Evolutionary conservation across 2,113 vertebrate genomes (phyloP), one percentile per base, ranked within the genome.

Genomic region (Edolisoma coerulescens): DNA sequence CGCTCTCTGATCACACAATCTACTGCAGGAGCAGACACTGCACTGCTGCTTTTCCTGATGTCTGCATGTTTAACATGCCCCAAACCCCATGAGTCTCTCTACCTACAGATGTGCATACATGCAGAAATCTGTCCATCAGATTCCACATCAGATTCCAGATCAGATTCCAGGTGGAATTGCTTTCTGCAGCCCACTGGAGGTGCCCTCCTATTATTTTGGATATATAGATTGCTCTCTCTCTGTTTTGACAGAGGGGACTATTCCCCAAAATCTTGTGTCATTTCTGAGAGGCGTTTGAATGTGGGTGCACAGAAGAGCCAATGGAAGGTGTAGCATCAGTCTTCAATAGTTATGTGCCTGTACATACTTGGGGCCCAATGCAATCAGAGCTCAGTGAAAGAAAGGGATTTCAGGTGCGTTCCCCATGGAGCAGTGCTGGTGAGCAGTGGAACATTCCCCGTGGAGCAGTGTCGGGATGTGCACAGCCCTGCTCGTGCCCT

Each of bases 11-110:
- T 83, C 59, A 26, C 67, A 59, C 16, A 15, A 6, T 20, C 26
- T 44, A 59, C 76, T 85, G 22, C 33, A 47, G 70, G 11, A 52
- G 50, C 50, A 70, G 35, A 44, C 4, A 6, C 19, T 56, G 16
- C 64, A 15, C 16, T 57, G 45, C 37, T 91, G 54, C 37, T 65
- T 65, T 54, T 60, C 53, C 42, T 60, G 15, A 2, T 69, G 57
- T 28, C 76, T 61, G 35, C 44, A n/a, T 21, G 41, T 19, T 82
- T 47, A 41, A 60, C 69, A 16, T 8, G 33, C 33, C 8, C 20
- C 11, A 10, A 88, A 42, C 0, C 17, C 27, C 3, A 0, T 6
- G 23, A 52, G 6, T 17, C 12, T 12, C 35, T 86, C 1, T 27
- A 11, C 21, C 32, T 81, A 8, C 35, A 54, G 18, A 33, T 27